phyloP scores from a whole-genome alignment of 2,113 vertebrate species.

The Phodopus roborovskii region DNA sequence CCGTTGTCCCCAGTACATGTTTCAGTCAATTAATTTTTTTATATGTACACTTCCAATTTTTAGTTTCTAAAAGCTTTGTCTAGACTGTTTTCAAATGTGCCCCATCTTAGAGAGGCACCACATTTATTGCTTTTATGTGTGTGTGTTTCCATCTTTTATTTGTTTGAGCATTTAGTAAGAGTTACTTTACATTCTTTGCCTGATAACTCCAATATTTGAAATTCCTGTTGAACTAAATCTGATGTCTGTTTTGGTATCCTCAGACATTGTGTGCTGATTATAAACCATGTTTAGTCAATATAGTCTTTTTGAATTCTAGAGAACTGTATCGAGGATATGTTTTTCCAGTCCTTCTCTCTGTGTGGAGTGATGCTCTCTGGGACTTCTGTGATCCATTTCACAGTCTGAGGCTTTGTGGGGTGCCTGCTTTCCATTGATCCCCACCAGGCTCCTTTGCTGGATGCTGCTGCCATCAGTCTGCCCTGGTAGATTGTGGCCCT shows the following conservation, averaged over 20 bases:
- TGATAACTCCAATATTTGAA: conserved; percentile 21
- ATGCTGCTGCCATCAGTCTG: neutral
- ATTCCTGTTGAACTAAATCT: neutral
- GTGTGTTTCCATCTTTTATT: conserved; percentile 10
- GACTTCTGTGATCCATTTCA: neutral
- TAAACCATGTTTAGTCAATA: conserved; percentile 4
- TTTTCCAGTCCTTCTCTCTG: neutral
- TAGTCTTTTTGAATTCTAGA: neutral
- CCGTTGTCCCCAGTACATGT: neutral
- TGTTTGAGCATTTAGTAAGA: neutral
- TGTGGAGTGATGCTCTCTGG: neutral
- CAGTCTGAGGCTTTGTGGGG: neutral
- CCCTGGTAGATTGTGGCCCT: neutral
- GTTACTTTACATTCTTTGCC: conserved; percentile 2
- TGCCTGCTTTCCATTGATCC: neutral
- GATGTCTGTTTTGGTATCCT: neutral
- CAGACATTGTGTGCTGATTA: neutral
- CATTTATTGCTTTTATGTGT: neutral
- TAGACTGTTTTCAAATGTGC: conserved; percentile 12
- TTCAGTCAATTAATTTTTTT: neutral
- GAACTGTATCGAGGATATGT: neutral
- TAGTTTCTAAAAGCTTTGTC: neutral
- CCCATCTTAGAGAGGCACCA: neutral
- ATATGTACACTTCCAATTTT: neutral
- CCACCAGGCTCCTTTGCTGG: neutral